Percentiles rank a stretch among this genome's conserved stretches.
phyloP scores from a whole-genome alignment of 1,140 invertebrate species.

The Musca vetustissima region DNA sequence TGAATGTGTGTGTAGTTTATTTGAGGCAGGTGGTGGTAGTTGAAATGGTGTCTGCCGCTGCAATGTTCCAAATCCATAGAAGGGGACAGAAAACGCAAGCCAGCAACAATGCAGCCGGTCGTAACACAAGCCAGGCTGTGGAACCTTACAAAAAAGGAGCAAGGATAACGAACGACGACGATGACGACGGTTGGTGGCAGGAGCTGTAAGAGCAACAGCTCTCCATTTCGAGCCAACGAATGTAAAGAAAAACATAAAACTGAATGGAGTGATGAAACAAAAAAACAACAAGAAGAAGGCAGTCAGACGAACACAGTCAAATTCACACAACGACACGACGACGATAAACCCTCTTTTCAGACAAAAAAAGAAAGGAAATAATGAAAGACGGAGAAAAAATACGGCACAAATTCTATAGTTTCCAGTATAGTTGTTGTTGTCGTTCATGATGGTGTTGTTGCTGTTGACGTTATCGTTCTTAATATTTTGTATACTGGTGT shows the following conservation, averaged over 20 bases:
- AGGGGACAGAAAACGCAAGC: neutral
- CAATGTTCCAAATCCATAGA: neutral
- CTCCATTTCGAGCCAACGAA: neutral
- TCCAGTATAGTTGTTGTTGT: no score
- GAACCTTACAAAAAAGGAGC: no score
- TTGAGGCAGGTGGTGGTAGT: neutral
- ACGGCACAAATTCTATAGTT: constrained; percentile 4
- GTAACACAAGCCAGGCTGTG: neutral
- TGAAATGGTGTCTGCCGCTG: neutral
- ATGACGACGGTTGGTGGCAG: neutral
- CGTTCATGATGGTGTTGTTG: neutral
- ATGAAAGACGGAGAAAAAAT: neutral
- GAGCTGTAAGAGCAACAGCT: constrained; percentile 15
- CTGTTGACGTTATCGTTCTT: constrained; percentile 15
- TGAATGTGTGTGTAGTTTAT: no score
- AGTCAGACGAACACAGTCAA: neutral
- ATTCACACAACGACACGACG: no score
- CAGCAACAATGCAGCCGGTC: constrained; percentile 4
- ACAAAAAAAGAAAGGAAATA: no score
- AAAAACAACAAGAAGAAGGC: constrained; percentile 4
- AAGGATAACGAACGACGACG: no score
- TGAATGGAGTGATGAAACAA: neutral
- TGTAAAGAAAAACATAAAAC: no score
- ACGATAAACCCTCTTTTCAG: no score
- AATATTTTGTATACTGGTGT: neutral